Percentiles rank a stretch among this genome's conserved stretches.
phyloP scores from a whole-genome alignment of 1,140 invertebrate species.

The Drosophila azteca region DNA sequence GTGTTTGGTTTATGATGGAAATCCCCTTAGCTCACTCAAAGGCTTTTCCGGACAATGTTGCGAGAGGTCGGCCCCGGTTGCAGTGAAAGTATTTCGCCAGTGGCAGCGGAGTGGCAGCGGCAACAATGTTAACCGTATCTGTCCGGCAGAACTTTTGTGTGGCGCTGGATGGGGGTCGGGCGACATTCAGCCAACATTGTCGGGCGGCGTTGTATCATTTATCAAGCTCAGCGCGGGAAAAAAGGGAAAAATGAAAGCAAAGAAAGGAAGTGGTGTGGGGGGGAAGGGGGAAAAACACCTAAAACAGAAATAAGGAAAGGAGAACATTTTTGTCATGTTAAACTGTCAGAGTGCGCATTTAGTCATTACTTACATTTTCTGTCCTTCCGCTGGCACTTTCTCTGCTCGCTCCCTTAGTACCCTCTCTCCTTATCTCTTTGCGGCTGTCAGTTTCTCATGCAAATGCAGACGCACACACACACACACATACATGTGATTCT shows the following conservation, averaged over 20 bases:
- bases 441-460: conserved; percentile 57
- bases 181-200: conserved; percentile 40
- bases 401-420: not conserved
- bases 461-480: conserved; percentile 52
- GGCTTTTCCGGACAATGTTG: conserved; percentile 38
- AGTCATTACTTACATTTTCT: conserved; percentile 79
- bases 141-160: conserved; percentile 52
- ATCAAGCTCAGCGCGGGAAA: conserved; percentile 64
- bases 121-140: conserved; percentile 48
- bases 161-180: not conserved
- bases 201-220: conserved; percentile 61
- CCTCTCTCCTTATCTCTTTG: conserved; percentile 1
- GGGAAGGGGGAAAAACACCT: conserved; percentile 31
- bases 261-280: conserved; percentile 24
- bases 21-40: conserved; percentile 67
- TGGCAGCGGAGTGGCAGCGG: conserved; percentile 26
- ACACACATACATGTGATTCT: not conserved
- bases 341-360: conserved; percentile 81
- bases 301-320: conserved; percentile 65
- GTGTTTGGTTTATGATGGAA: conserved; percentile 70
- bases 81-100: conserved; percentile 58
- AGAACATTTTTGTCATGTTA: conserved; percentile 80
- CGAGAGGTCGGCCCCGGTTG: conserved; percentile 31
- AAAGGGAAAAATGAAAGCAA: conserved; percentile 17
- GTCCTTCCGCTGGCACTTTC: conserved; percentile 23